Evolutionary conservation across 1,140 invertebrate species (phyloP).

Genomic region (Protaetia brevitarsis): DNA sequence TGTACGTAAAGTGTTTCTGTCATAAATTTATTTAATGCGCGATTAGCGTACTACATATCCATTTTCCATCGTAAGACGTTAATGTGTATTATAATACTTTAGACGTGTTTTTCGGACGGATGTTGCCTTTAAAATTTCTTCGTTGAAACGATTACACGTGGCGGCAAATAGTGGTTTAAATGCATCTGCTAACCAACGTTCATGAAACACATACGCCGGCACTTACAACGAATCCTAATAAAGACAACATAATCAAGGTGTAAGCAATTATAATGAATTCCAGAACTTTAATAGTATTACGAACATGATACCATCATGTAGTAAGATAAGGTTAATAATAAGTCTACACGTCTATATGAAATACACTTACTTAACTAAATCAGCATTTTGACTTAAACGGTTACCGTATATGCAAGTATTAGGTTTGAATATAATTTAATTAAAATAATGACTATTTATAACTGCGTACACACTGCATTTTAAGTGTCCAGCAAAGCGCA

Average conservation of each 20-base stretch:
- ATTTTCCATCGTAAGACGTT: constrained; percentile 12
- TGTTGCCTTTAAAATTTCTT: not conserved
- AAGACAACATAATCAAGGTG: not conserved
- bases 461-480: too few relatives aligned
- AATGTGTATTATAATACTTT: constrained; percentile 1
- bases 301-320: constrained; percentile 11
- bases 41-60: constrained; percentile 1
- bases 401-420: not conserved
- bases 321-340: constrained; percentile 10
- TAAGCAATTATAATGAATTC: constrained; percentile 14
- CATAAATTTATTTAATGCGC: constrained; percentile 5
- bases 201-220: not conserved
- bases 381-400: not conserved
- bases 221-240: not conserved
- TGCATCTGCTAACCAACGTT: too few relatives aligned
- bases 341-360: not conserved
- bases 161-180: not conserved
- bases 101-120: constrained; percentile 11
- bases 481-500: too few relatives aligned
- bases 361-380: constrained; percentile 1
- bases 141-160: not conserved
- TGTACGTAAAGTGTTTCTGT: constrained; percentile 12
- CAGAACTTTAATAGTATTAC: not conserved
- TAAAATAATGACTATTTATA: not conserved
- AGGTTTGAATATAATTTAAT: not conserved